These are phyloP conservation scores for Archaeoteleia sp. DNA, from an alignment of 2,888 invertebrate species.

Conservation along the genomic window DNA sequence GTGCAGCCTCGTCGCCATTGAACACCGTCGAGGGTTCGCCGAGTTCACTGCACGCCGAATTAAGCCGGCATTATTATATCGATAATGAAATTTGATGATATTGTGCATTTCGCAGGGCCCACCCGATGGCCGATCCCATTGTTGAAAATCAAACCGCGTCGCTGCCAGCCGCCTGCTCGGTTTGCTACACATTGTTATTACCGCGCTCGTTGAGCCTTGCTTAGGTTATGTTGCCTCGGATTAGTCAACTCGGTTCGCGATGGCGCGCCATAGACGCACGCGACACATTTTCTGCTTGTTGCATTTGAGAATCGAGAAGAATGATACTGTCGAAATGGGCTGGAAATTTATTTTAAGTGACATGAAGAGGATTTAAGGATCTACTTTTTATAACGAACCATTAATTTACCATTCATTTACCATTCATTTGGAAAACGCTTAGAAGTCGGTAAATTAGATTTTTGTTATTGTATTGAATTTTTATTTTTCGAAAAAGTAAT, in stretches of 20 bases:
- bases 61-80: constrained; percentile 71
- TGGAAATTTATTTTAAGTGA: no score
- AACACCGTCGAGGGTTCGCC: constrained; percentile 48
- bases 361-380: no score
- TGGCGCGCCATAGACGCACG: constrained; percentile 61
- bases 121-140: constrained; percentile 58
- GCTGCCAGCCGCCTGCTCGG: constrained; percentile 56
- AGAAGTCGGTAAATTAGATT: no score
- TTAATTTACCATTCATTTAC: no score
- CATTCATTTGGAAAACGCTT: no score
- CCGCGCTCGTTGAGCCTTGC: constrained; percentile 33
- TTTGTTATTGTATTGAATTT: no score
- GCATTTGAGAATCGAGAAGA: no score
- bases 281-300: constrained; percentile 68
- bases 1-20: constrained; percentile 42
- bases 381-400: no score
- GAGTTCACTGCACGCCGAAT: constrained; percentile 62
- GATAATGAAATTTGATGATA: constrained; percentile 75
- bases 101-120: constrained; percentile 71
- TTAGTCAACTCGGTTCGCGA: constrained; percentile 32
- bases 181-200: constrained; percentile 55
- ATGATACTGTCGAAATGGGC: no score
- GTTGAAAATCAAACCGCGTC: constrained; percentile 66
- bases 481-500: no score
- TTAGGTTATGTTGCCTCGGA: constrained; percentile 29